Evolutionary conservation across 2,888 invertebrate genomes (phyloP), one percentile per base, ranked within the genome.

Genomic region (Platypus cylindrus): DNA sequence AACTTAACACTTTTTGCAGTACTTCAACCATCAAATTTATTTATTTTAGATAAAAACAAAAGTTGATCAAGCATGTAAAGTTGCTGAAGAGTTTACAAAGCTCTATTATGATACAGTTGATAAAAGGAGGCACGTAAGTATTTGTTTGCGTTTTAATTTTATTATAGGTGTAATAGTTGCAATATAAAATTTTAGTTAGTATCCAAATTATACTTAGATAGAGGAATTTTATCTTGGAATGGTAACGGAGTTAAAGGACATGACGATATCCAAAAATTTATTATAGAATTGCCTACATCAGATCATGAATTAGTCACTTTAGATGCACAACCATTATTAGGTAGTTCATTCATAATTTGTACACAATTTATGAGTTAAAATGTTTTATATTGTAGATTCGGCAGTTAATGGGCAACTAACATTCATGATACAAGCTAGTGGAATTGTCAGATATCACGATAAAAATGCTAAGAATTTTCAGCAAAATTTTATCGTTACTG

Each of bases 101-200:
- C 65, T 90, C 3, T 94, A 84, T 59, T 94, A 93, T 59, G 85
- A 87, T 51, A 79, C 79, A 51, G 66, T 89, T 38, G 93, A 94
- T 54, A 87, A 85, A 58, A 73, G 81, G 46, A 70, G 91, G 56
- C 85, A 90, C 66, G 82, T 74, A 62, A 61, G 67, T 59, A 38
- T 34, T 44, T 26, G n/a, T 22, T 30, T 30, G 17, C 26, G 25
- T 33, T 38, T 20, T 14, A 22, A 25, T 36, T 27, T 11, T 17
- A 4, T 17, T 5, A 30, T 17, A 17, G 3, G n/a, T 17, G 16
- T 17, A 11, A 17, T 8, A 17, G 3, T 3, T 16, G 34, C 12
- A 25, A 8, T 25, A 11, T 7, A 4, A 24, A 5, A 45, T 58
- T 60, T 36, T 47, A 78, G 78, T 62, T 81, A 54, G 76, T 90